phyloP scores from a whole-genome alignment of 2,113 vertebrate species.

The Amazona vittata region DNA sequence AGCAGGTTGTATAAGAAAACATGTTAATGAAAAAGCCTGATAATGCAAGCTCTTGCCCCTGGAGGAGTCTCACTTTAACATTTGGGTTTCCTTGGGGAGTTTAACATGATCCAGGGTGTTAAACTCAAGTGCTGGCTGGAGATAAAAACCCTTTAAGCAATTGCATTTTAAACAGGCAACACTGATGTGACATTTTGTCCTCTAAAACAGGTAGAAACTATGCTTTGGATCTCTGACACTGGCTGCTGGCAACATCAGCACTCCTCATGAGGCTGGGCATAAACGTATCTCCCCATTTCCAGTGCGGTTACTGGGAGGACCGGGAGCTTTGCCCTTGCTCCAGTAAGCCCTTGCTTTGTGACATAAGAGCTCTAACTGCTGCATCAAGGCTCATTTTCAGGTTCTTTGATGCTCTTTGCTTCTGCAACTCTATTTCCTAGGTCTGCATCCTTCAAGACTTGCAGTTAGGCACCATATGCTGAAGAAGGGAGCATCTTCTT shows the following conservation, averaged over 20 bases:
- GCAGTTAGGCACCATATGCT: background rate
- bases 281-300: background rate
- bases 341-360: background rate
- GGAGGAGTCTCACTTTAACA: background rate
- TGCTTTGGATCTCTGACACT: background rate
- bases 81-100: background rate
- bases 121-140: background rate
- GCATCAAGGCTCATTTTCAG: background rate
- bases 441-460: background rate
- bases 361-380: background rate
- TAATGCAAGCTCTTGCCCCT: constrained; percentile 20
- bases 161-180: background rate
- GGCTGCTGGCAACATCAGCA: fast-evolving
- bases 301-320: background rate
- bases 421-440: background rate
- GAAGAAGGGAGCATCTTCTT: fast-evolving
- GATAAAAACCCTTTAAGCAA: background rate
- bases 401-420: background rate
- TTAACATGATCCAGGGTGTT: background rate
- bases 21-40: constrained; percentile 23
- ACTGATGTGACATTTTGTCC: background rate
- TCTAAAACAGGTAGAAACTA: background rate
- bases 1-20: background rate
- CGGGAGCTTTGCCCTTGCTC: fast-evolving
- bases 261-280: background rate